Evolutionary conservation across 2,113 vertebrate species (phyloP), one percentile per base, ranked within the genome.

Genomic region (Lophura nycthemera): DNA sequence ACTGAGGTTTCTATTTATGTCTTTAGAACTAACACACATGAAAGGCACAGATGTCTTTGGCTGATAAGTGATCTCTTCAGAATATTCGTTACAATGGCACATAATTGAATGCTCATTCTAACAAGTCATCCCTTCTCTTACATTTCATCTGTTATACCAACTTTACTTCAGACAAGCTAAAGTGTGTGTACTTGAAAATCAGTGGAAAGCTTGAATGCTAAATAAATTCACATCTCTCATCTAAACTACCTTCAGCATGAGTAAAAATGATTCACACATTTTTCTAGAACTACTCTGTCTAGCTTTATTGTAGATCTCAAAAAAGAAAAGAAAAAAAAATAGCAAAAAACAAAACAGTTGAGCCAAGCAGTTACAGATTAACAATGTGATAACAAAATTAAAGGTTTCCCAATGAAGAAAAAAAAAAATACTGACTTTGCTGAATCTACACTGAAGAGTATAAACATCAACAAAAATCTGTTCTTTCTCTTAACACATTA

Each of bases 91-190:
- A 88, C 45, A 63, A 17, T 86, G 72, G 52, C 73, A 86, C 36
- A 34, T 82, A 82, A 94, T 72, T 86, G 27, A 86, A 60, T 60
- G 71, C 18, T 72, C 9, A 24, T 82, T 84, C 63, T 56, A 89
- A 83, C 32, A 61, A 91, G 61, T 34, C 63, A 52, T 63, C 70
- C 69, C 56, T 64, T 63, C 8, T 69, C 36, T 83, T 66, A 19
- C 0, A 66, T 38, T 79, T 71, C 40, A 70, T 65, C 59, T 75
- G 25, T 76, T 90, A 81, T 13, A 19, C 36, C 65, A 60, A 75
- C 17, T 82, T 69, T 5, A 77, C 29, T 86, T 70, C n/a, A 83
- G 67, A 67, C 6, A 83, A 29, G 32, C 17, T 66, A 9, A 60
- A 82, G 40, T 2, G 1, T 59, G 4, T 4, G 11, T n/a, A 38